Base-by-base conservation (phyloP, 2,113 vertebrate genomes). In the Urocitellus parryii region DNA sequence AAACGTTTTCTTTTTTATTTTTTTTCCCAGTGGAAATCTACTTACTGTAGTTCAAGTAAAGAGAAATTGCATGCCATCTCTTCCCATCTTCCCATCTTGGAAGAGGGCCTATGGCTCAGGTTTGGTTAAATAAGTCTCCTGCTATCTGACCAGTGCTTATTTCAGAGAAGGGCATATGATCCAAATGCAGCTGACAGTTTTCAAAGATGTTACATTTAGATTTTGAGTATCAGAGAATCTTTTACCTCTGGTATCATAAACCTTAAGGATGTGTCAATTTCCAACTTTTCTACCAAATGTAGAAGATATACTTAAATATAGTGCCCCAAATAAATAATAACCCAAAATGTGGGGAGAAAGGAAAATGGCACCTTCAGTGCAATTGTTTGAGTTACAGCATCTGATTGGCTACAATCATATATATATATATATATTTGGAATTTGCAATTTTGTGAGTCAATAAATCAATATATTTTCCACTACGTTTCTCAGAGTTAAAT, bases 311-410 rank as follows among this genome's bases (percentile, higher is more conserved):
- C 4, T 70, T 70, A 63, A 77, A 77, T 14, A 22, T 58, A 87
- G 68, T 32, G 2, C 51, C 18, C 24, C 48, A 20, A 68, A 61
- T 22, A 14, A 27, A 3, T 48, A 74, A n/a, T 76, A 27, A 20
- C 1, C 12, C 34, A 56, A 48, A 70, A 58, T 48, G 6, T 7
- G 9, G 8, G 5, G 3, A 25, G 3, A 13, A 24, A 22, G 1
- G 6, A n/a, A 74, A 25, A 39, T 1, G 1, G 13, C 8, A 8
- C 18, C 22, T 13, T 58, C 5, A 37, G 0, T 25, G 8, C 14
- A 56, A 32, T 68, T 67, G 1, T 90, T 20, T 82, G 58, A 68
- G 48, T 22, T 18, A 2, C 24, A 0, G 4, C 13, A 56, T 90
- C 22, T 22, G 42, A 27, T 84, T 27, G n/a, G 24, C 25, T 7